Percentiles rank a stretch among this genome's conserved stretches.
phyloP scores from a whole-genome alignment of 2,113 vertebrate species.

The Cygnus atratus region DNA sequence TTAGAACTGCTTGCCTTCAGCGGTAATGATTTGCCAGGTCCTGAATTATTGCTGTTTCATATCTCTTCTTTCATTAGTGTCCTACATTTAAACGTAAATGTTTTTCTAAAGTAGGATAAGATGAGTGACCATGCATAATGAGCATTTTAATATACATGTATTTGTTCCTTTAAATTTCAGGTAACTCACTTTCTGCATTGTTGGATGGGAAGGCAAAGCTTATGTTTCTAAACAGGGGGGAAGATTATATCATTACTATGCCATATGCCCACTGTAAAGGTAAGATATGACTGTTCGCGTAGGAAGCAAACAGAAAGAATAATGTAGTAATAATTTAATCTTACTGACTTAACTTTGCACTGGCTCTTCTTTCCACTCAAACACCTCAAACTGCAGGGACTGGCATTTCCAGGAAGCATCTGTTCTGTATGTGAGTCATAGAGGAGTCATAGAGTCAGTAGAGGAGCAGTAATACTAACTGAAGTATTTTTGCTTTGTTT shows the following conservation, averaged over 20 bases:
- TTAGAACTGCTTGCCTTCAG: not conserved
- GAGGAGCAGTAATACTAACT: not conserved
- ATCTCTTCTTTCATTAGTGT: not conserved
- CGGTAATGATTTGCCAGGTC: not conserved
- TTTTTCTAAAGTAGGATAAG: not conserved
- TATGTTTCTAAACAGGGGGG: constrained; percentile 83
- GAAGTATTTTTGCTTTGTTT: not conserved
- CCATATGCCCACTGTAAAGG: constrained; percentile 97
- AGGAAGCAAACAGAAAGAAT: not conserved
- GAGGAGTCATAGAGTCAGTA: fast-evolving
- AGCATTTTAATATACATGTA: not conserved
- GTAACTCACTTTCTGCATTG: constrained; percentile 93
- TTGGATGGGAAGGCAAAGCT: constrained; percentile 92
- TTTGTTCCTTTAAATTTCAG: constrained; percentile 68
- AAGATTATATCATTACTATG: constrained; percentile 95
- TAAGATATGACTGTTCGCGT: constrained; percentile 29
- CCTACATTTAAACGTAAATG: not conserved
- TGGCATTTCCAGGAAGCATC: not conserved
- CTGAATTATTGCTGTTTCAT: not conserved
- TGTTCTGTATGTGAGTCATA: not conserved
- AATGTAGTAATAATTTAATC: not conserved
- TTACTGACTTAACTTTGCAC: not conserved
- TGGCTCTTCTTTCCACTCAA: not conserved
- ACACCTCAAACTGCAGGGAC: not conserved
- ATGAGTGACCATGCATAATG: not conserved